Evolutionary conservation across 2,113 vertebrate species (phyloP), one percentile per base, ranked within the genome.

Genomic region (Hippotragus niger): DNA sequence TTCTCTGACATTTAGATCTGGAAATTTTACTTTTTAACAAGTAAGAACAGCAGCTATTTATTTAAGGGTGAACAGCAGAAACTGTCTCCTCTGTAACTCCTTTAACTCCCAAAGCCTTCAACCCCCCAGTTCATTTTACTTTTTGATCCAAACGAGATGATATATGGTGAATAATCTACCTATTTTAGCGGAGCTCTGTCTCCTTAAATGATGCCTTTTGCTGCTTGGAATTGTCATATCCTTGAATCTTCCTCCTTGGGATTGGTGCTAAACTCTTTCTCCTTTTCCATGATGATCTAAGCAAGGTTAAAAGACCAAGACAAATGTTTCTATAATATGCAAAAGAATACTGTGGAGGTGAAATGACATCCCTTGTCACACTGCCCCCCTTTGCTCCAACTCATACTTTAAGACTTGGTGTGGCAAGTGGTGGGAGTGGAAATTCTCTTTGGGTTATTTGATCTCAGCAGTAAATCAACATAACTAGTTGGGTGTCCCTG

Each of bases 1-100:
- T 90, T 96, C 97, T 88, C 91, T 97, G 97, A 97, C 93, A 97
- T 95, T 57, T 97, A 94, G 97, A 92, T 88, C 57, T 43, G 90
- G 93, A 95, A 96, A 94, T 95, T 97, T 97, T 94, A 97, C n/a
- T 86, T 60, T 94, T 71, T 94, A 98, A 91, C 82, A 98, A 97
- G 89, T 95, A 97, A 91, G 86, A 88, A 92, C 95, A 97, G 95
- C 89, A 97, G 31, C 97, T 98, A 96, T 97, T 98, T 98, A 94
- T 92, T 97, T 96, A 98, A 98, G 81, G 40, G 80, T 45, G 96
- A 98, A 95, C 88, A 95, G 95, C 90, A 98, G 78, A 98, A 98
- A 87, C 83, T 95, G 83, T 95, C 83, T 97, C 98, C 78, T 93
- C 92, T 94, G 64, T 95, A 97, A 97, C 76, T 98, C 85, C 84